Evolutionary conservation across 2,113 vertebrate genomes (phyloP), one percentile per base, ranked within the genome.

Genomic region (Tamias sibiricus): DNA sequence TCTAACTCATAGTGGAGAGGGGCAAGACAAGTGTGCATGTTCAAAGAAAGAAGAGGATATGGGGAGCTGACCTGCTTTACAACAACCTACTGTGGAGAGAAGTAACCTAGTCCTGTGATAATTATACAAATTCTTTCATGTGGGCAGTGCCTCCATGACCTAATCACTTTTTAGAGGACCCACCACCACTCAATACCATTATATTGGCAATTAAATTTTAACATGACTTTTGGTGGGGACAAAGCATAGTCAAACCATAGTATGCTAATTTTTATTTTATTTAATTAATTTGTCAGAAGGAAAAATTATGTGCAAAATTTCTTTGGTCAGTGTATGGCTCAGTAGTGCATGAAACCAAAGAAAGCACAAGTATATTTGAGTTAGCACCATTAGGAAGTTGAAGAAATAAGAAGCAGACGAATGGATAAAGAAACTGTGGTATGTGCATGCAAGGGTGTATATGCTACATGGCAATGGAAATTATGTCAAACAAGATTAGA

Each of bases 401-500:
- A 84, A 82, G 79, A 54, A 17, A 22, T 49, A 47, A 68, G 59
- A 79, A 35, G 40, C 24, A 35, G 37, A 82, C 85, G 82, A 86
- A 19, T 40, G 81, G 86, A 14, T 94, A 49, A 92, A 77, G 82
- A 72, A 83, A 40, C 68, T 69, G 37, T 66, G 42, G 3, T 54
- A 52, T 77, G 52, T 72, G 24, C 37, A n/a, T 81, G 40, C 40
- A 32, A 85, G 87, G 52, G 62, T 57, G 2, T 92, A 68, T 74
- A n/a, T 57, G 57, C 35, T 80, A 40, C 26, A 30, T 37, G 49
- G 37, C 75, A 54, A n/a, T 69, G 54, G 79, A 72, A 87, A 81
- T 96, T 54, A 64, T 91, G 74, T 97, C 52, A 93, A 89, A 95
- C 87, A 95, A 87, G 94, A 86, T 93, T 89, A 91, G 87, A 71